Evolutionary conservation across 1,140 invertebrate species (phyloP), one percentile per base, ranked within the genome.

Genomic region (Tetramorium parvispinum): DNA sequence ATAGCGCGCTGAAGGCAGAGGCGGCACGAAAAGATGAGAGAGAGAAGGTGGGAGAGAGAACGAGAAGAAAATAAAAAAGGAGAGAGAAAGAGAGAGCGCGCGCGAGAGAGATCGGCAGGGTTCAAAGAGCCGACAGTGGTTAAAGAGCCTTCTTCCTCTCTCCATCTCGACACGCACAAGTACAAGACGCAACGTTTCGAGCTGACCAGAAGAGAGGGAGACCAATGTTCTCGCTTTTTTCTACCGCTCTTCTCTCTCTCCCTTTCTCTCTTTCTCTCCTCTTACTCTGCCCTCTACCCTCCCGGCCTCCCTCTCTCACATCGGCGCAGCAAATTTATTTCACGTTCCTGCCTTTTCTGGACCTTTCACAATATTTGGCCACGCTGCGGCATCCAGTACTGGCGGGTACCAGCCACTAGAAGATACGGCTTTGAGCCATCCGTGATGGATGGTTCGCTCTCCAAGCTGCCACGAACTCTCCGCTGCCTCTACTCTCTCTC

Each of bases 311-410:
- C 46, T 81, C 77, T 85, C 77, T 87, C 79, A 78, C 88, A 83
- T 57, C 79, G 89, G 76, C 85, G 73, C 81, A 88, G 90, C 87
- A 93, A 94, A 95, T 95, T 94, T 94, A 94, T 95, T 94, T 94
- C 92, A 93, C 93, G 94, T 94, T 94, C 94, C 92, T 95, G 94
- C 94, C 94, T 95, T 95, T 95, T 95, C 94, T 95, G 92, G 94
- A 95, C 94, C 94, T 95, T 95, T 95, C 95, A 95, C 94, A 95
- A 95, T 95, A 95, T 95, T 95, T 95, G 94, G 93, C 88, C 92
- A 91, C 92, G 92, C 93, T 93, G 93, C 94, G 92, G 93, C 92
- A 91, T 89, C 76, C 85, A 87, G 71, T 85, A 78, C 71, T 76
- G 82, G 83, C 71, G 89, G 87, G 83, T 85, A 91, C 87, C 79